Base-by-base conservation (phyloP, 2,888 invertebrate genomes). In the Baronia brevicornis region DNA sequence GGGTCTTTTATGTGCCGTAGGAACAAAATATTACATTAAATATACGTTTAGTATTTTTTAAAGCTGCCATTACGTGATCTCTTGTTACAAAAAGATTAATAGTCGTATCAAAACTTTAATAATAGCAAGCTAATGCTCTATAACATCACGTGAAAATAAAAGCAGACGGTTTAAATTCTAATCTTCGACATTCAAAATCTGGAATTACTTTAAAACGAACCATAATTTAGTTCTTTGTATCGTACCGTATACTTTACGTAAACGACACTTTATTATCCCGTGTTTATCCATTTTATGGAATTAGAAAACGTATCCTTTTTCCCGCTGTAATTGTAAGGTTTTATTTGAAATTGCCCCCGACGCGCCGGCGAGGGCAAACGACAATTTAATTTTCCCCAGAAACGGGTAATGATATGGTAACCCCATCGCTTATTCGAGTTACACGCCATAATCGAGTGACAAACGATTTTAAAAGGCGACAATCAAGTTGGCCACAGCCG, bases 261-360 rank as follows among this genome's bases (percentile, higher is more conserved):
- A 84, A 80, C 78, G 84, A 78, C 82, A 84, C 71, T 82, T 80
- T 82, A 75, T 80, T 79, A 82, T 68, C 60, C 62, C 50, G 43
- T 60, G 57, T 64, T 79, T 78, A 80, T 73, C 70, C 74, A 60
- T 70, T 74, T 73, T 71, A 68, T 66, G 63, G 72, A 62, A 80
- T 79, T 80, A 77, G 77, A 74, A 67, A 71, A 56, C 51, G 57
- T 67, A 67, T 60, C 54, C 63, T 58, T 58, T 52, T 49, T n/a
- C n/a, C 36, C 38, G 42, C 43, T 60, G 53, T 69, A 63, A 68
- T 71, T 71, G 64, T 55, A 41, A 44, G 51, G 55, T 59, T 68
- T 63, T 56, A 60, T 54, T 43, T 45, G 46, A 77, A 80, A 79
- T 80, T 74, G 67, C 70, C 57, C 61, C 63, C 54, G 64, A 61